phyloP scores from a whole-genome alignment of 2,888 invertebrate species.

The Caradrina kadenii region DNA sequence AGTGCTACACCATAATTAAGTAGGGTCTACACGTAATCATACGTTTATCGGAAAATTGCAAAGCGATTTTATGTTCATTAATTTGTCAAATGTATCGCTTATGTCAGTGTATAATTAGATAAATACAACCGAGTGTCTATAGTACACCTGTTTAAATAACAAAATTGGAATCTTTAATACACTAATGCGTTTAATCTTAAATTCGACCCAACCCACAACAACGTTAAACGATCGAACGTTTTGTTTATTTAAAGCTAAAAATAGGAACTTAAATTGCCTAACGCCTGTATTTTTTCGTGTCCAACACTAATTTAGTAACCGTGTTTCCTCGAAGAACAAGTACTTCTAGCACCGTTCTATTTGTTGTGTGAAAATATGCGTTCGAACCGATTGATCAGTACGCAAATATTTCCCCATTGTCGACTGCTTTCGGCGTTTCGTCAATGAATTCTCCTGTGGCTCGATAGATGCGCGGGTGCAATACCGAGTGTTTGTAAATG shows the following conservation, averaged over 20 bases:
- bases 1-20: conserved; percentile 48
- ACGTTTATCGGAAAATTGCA: conserved; percentile 56
- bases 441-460: conserved; percentile 67
- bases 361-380: conserved; percentile 66
- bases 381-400: conserved; percentile 63
- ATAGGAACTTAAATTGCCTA: conserved; percentile 56
- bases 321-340: conserved; percentile 45
- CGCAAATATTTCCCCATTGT: conserved; percentile 73
- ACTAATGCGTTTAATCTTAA: conserved; percentile 41
- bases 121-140: conserved; percentile 23
- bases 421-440: conserved; percentile 67
- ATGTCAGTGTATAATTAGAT: conserved; percentile 53
- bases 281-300: conserved; percentile 46
- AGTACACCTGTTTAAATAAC: conserved; percentile 6
- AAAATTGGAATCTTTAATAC: conserved; percentile 48
- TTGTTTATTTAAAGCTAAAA: conserved; percentile 50
- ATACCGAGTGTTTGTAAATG: conserved; percentile 68
- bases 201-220: conserved; percentile 33
- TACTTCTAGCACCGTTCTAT: conserved; percentile 35
- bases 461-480: conserved; percentile 46
- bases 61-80: conserved; percentile 59
- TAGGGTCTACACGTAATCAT: conserved; percentile 50
- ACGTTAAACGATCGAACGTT: conserved; percentile 42
- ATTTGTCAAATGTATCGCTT: conserved; percentile 58
- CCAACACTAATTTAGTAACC: conserved; percentile 43